These are phyloP conservation scores for Gambelia wislizenii DNA, from an alignment of 2,797 vertebrate genomes.

Conservation along the genomic window DNA sequence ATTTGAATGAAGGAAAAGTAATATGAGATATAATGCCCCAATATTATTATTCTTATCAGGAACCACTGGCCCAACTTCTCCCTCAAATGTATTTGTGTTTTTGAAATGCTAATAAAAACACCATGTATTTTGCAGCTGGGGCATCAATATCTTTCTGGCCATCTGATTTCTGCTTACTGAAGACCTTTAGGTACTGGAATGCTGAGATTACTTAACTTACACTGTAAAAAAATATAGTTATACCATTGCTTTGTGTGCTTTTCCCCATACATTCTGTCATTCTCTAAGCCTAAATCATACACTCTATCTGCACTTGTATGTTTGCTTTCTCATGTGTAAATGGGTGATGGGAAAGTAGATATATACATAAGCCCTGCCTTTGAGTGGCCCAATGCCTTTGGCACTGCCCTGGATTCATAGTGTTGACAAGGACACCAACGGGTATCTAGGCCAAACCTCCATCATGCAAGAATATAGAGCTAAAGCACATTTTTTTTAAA, in stretches of 20 bases:
- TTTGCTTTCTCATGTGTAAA: no score
- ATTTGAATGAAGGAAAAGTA: background rate
- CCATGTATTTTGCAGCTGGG: background rate
- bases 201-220: no score
- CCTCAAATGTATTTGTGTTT: background rate
- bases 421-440: no score
- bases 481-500: no score
- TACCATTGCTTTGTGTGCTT: background rate
- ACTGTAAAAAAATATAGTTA: background rate
- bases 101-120: constrained; percentile 15
- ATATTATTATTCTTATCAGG: background rate
- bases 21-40: no score
- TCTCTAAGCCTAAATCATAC: background rate
- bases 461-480: no score
- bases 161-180: background rate
- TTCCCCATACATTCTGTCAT: background rate
- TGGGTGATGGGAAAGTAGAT: no score
- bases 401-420: no score
- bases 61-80: background rate
- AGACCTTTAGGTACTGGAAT: background rate
- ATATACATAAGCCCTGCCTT: no score
- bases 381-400: no score
- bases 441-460: no score
- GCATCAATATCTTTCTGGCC: background rate
- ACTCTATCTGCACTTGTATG: no score